These are phyloP conservation scores for Dinoponera quadriceps DNA, from an alignment of 1,140 invertebrate genomes.

Conservation along the genomic window DNA sequence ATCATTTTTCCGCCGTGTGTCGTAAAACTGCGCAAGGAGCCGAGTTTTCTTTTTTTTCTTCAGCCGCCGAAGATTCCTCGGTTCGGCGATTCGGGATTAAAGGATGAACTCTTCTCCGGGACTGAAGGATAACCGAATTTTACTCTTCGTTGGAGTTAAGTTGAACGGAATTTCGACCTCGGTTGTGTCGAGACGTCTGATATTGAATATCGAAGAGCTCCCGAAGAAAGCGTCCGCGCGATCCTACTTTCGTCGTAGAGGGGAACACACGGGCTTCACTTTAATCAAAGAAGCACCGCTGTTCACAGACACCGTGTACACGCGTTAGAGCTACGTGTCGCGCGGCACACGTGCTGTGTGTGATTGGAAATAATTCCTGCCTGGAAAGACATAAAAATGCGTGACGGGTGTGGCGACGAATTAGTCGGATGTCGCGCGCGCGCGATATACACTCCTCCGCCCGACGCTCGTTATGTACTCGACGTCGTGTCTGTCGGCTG, in stretches of 20 bases:
- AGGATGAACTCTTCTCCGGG: no score
- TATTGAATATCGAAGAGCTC: no score
- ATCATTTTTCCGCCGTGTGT: no score
- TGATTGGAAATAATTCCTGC: constrained; percentile 53
- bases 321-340: constrained; percentile 2
- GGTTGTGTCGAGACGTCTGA: no score
- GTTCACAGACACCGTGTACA: constrained; percentile 30
- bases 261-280: neutral
- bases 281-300: constrained; percentile 13
- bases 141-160: no score
- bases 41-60: no score
- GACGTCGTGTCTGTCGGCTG: constrained; percentile 36
- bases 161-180: no score
- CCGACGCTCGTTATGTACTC: constrained; percentile 35
- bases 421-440: constrained; percentile 34
- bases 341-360: constrained; percentile 18
- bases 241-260: neutral
- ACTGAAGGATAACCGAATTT: no score
- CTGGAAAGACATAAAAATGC: constrained; percentile 49
- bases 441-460: constrained; percentile 1
- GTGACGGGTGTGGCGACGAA: constrained; percentile 45
- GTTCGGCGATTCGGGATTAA: no score
- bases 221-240: no score
- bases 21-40: no score
- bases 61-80: no score